phyloP scores from a whole-genome alignment of 2,888 invertebrate genomes.

The Junonia oenone region DNA sequence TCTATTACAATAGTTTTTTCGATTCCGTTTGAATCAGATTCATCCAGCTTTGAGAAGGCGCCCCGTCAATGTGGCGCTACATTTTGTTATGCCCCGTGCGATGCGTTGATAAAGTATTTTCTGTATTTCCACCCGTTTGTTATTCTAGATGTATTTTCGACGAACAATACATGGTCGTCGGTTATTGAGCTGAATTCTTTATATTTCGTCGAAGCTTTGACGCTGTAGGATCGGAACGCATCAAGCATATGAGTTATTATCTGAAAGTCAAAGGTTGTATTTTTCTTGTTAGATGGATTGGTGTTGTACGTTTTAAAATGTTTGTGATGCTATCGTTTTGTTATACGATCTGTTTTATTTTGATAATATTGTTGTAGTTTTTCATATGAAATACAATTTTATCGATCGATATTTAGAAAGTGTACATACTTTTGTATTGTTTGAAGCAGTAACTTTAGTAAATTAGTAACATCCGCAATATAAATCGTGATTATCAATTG shows the following conservation, averaged over 20 bases:
- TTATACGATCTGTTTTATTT: conserved; percentile 36
- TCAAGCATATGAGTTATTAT: background rate
- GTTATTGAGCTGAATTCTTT: conserved; percentile 15
- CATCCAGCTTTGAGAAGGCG: conserved; percentile 9
- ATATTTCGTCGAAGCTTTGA: conserved; percentile 13
- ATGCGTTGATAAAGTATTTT: conserved; percentile 17
- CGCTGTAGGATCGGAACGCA: conserved; percentile 2
- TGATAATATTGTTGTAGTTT: too few relatives aligned
- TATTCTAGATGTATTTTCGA: conserved; percentile 21
- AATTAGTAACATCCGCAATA: too few relatives aligned
- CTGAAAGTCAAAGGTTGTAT: conserved; percentile 13
- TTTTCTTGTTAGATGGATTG: conserved; percentile 53
- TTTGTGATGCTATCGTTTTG: conserved; percentile 31
- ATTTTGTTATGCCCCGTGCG: conserved; percentile 14
- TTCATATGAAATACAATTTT: too few relatives aligned
- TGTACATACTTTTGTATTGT: too few relatives aligned
- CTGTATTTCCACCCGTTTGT: conserved; percentile 12
- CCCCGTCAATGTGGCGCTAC: conserved; percentile 4
- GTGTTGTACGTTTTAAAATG: conserved; percentile 20
- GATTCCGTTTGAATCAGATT: conserved; percentile 10
- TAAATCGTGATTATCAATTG: too few relatives aligned
- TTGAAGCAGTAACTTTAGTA: too few relatives aligned
- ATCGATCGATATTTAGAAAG: too few relatives aligned
- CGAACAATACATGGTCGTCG: conserved; percentile 7
- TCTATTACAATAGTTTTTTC: background rate